These are phyloP conservation scores for Hermatobates lingyangjiaoensis DNA, from an alignment of 1,140 invertebrate genomes.

Conservation along the genomic window DNA sequence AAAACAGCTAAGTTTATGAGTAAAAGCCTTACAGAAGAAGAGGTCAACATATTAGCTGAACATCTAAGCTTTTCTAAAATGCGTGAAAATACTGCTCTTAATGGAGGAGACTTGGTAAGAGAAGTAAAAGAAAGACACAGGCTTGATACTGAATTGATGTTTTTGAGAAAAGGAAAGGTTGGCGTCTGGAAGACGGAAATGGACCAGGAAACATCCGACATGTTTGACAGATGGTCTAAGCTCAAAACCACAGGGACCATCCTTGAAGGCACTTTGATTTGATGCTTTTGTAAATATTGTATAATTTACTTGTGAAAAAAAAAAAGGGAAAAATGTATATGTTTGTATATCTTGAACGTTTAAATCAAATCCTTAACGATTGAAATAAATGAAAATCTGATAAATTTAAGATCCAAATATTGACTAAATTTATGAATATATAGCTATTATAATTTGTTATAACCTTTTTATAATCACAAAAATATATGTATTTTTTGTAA, in stretches of 20 bases:
- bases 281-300: neutral
- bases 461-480: too few relatives aligned
- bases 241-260: slow-evolving; percentile 24
- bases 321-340: too few relatives aligned
- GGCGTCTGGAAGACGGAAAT: slow-evolving; percentile 44
- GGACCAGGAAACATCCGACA: slow-evolving; percentile 27
- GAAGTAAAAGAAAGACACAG: slow-evolving; percentile 27
- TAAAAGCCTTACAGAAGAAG: slow-evolving; percentile 27
- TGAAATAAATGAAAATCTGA: too few relatives aligned
- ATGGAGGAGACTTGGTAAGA: slow-evolving; percentile 23
- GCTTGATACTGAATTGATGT: slow-evolving; percentile 25
- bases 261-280: neutral
- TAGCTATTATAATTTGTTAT: too few relatives aligned
- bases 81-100: slow-evolving; percentile 48
- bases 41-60: slow-evolving; percentile 28
- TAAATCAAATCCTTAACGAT: too few relatives aligned
- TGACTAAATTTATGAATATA: too few relatives aligned
- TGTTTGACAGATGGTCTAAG: slow-evolving; percentile 36
- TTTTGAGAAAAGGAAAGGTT: slow-evolving; percentile 34
- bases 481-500: too few relatives aligned
- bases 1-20: slow-evolving; percentile 37
- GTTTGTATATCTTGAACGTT: too few relatives aligned
- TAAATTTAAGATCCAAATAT: too few relatives aligned
- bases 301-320: too few relatives aligned
- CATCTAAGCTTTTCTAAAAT: slow-evolving; percentile 49